phyloP scores from a whole-genome alignment of 2,113 vertebrate genomes.

The Gallinago undulata region DNA sequence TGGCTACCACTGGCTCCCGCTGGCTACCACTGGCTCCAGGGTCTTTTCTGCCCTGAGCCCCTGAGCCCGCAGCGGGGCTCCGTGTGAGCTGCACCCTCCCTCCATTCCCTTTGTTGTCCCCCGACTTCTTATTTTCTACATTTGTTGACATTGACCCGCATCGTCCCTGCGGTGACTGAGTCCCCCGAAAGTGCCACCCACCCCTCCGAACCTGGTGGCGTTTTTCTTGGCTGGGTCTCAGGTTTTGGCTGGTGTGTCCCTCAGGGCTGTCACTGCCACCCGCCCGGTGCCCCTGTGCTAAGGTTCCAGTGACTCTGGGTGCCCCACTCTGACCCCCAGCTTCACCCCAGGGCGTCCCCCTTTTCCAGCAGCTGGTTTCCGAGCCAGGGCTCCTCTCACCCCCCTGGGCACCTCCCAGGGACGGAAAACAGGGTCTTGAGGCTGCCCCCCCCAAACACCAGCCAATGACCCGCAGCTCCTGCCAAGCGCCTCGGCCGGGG shows the following conservation, averaged over 20 bases:
- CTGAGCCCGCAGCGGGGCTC: constrained; percentile 61
- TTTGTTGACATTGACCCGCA: constrained; percentile 10
- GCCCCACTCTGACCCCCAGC: background rate
- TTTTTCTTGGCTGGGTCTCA: background rate
- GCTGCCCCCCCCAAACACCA: background rate
- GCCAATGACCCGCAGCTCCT: background rate
- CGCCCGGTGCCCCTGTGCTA: accelerated
- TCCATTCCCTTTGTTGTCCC: constrained; percentile 18
- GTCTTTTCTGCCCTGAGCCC: constrained; percentile 57
- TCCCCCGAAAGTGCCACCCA: background rate
- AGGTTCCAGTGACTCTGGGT: background rate
- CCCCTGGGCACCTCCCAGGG: background rate
- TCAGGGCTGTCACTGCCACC: background rate
- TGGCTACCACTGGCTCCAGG: constrained; percentile 20
- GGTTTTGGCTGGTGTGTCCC: constrained; percentile 23
- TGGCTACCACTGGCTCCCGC: background rate
- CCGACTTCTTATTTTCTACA: background rate
- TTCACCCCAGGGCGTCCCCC: background rate
- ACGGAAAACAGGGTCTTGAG: background rate
- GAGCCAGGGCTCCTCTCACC: constrained; percentile 2
- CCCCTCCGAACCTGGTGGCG: background rate
- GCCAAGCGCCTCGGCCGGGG: background rate
- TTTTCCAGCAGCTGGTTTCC: background rate
- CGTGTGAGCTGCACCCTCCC: constrained; percentile 39
- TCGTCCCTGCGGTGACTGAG: background rate